phyloP scores from a whole-genome alignment of 2,113 vertebrate genomes.

The Eulacestoma nigropectus region DNA sequence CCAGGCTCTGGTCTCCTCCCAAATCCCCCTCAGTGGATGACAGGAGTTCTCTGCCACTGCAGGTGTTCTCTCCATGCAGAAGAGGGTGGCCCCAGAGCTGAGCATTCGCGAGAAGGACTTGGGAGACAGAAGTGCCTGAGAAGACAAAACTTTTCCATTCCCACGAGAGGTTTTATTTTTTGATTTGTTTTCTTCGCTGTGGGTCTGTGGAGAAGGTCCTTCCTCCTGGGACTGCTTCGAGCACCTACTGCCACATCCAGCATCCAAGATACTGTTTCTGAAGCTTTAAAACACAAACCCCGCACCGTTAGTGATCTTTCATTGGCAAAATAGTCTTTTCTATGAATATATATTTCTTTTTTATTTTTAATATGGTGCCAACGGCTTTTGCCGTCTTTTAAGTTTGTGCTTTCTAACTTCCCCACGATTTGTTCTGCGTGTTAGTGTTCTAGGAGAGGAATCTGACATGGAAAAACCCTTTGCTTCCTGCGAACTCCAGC shows the following conservation, averaged over 20 bases:
- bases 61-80: slow-evolving; percentile 55
- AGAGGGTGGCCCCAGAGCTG: slow-evolving; percentile 64
- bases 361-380: slow-evolving; percentile 62
- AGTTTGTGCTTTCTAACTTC: slow-evolving; percentile 43
- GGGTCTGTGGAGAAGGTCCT: slow-evolving; percentile 49
- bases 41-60: background rate
- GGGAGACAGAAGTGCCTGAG: slow-evolving; percentile 75
- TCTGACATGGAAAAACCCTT: background rate
- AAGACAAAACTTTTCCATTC: slow-evolving; percentile 66
- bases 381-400: slow-evolving; percentile 37
- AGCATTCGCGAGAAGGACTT: slow-evolving; percentile 38
- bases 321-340: slow-evolving; percentile 52
- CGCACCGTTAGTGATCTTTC: background rate
- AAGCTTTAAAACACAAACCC: slow-evolving; percentile 66
- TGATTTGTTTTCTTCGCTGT: slow-evolving; percentile 24
- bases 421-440: background rate
- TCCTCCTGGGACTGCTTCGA: slow-evolving; percentile 31
- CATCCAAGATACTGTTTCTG: slow-evolving; percentile 42
- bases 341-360: slow-evolving; percentile 57
- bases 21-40: background rate
- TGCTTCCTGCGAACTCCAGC: background rate
- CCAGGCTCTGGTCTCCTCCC: accelerated
- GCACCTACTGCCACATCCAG: slow-evolving; percentile 28
- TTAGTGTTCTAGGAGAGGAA: slow-evolving; percentile 10
- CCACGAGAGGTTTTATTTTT: slow-evolving; percentile 60